Percentiles rank a stretch among this genome's conserved stretches.
These are phyloP conservation scores for Aspidiotus rigidus DNA, from an alignment of 2,888 invertebrate species.

Conservation along the genomic window DNA sequence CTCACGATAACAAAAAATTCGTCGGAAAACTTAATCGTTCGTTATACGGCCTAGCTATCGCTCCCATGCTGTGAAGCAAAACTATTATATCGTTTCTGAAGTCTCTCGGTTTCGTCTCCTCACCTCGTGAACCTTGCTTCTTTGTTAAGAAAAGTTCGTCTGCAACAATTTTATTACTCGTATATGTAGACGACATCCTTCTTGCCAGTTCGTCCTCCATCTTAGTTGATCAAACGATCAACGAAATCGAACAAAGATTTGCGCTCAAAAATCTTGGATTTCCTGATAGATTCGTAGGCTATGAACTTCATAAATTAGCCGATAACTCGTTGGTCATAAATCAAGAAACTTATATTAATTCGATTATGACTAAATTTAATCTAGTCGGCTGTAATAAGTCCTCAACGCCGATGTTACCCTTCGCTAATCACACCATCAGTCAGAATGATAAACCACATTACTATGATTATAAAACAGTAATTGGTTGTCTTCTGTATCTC, in stretches of 20 bases:
- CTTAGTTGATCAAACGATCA: background rate
- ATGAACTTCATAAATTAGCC: background rate
- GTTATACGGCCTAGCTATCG: background rate
- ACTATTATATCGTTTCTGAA: background rate
- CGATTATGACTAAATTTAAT: background rate
- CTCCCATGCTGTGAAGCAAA: background rate
- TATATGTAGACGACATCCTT: slow-evolving; percentile 9
- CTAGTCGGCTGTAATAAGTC: background rate
- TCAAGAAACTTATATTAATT: background rate
- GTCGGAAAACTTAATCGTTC: background rate
- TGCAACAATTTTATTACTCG: background rate
- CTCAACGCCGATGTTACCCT: background rate
- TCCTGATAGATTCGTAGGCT: slow-evolving; percentile 5
- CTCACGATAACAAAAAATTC: background rate
- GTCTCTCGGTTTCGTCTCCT: background rate
- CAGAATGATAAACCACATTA: background rate
- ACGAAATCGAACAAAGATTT: background rate
- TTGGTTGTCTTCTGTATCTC: slow-evolving; percentile 10
- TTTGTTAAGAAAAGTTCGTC: background rate
- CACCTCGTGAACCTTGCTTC: background rate
- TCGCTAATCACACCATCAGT: background rate
- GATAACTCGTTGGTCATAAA: background rate
- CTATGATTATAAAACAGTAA: slow-evolving; percentile 2
- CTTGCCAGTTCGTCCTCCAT: background rate
- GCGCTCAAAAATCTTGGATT: slow-evolving; percentile 3